A percentile compares a stretch with the other conserved stretches of the same genome.
These are phyloP conservation scores for Marasmarcha lunaedactyla DNA, from an alignment of 2,888 invertebrate species.

Conservation along the genomic window DNA sequence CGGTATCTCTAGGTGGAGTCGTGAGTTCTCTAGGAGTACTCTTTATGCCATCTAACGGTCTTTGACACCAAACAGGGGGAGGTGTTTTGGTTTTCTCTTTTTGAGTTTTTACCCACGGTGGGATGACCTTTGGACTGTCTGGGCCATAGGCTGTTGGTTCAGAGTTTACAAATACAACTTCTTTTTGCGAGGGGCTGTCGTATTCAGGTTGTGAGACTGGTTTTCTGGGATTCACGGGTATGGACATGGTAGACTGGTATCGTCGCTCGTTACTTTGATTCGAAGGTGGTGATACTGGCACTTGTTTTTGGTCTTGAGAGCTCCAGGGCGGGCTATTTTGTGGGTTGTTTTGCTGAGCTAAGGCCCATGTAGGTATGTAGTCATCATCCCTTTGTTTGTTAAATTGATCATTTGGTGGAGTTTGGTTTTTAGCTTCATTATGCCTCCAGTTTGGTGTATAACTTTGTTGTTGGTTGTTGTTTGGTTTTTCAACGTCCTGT, in stretches of 20 bases:
- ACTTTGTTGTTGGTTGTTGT: constrained; percentile 31
- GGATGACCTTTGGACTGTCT: constrained; percentile 55
- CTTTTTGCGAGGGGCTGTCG: constrained; percentile 40
- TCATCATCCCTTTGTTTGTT: constrained; percentile 27
- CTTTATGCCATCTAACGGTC: constrained; percentile 46
- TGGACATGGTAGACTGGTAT: constrained; percentile 60
- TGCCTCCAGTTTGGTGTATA: constrained; percentile 46
- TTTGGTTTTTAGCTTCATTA: constrained; percentile 40
- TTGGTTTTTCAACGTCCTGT: constrained; percentile 26
- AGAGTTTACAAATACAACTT: constrained; percentile 54
- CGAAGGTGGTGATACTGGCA: constrained; percentile 27
- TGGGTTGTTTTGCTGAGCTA: constrained; percentile 39
- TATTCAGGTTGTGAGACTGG: constrained; percentile 38
- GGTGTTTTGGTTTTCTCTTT: constrained; percentile 64
- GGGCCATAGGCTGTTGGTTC: constrained; percentile 58
- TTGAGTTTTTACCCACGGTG: constrained; percentile 59
- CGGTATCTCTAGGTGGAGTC: constrained; percentile 48
- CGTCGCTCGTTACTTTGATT: constrained; percentile 33
- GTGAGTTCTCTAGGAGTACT: constrained; percentile 44
- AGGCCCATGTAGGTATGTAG: constrained; percentile 39
- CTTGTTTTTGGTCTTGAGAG: constrained; percentile 26
- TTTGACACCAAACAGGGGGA: constrained; percentile 57
- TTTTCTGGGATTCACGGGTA: constrained; percentile 53
- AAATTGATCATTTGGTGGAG: constrained; percentile 33
- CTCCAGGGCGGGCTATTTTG: constrained; percentile 38